Percentiles rank a stretch among this genome's conserved stretches.
Conservation (phyloP, 92 coral and sea anemone species). For the Zoanthus sociatus region DNA sequence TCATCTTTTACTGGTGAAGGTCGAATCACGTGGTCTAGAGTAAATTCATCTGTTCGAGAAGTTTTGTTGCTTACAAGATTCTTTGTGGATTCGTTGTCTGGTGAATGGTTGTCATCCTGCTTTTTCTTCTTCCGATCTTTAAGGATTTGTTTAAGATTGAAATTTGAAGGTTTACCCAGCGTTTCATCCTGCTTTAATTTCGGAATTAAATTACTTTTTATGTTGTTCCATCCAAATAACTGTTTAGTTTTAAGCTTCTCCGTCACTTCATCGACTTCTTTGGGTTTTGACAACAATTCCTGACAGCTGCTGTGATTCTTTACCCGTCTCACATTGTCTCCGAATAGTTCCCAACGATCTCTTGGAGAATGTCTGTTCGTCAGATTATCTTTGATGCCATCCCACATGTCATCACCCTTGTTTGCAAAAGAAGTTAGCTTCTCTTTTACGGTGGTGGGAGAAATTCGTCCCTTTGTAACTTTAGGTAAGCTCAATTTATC, state of each 20-base stretch:
- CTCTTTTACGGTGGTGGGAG: conserved; percentile 29
- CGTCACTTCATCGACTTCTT: background rate
- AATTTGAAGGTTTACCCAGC: background rate
- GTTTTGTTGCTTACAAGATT: background rate
- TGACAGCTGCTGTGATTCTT: conserved; percentile 9
- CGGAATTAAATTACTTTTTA: conserved; percentile 6
- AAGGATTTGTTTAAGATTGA: conserved; percentile 1
- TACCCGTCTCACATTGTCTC: conserved; percentile 10
- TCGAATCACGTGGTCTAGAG: background rate
- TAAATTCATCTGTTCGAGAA: background rate
- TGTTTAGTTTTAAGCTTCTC: conserved; percentile 14
- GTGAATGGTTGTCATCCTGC: background rate
- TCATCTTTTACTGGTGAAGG: conserved; percentile 5
- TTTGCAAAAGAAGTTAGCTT: conserved; percentile 7
- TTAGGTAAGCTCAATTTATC: conserved; percentile 29
- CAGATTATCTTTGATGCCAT: conserved; percentile 27
- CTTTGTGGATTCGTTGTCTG: background rate
- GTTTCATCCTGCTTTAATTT: conserved; percentile 3
- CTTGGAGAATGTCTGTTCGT: conserved; percentile 8
- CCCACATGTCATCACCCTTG: conserved; percentile 29
- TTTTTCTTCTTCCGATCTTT: conserved; percentile 5
- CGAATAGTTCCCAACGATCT: background rate
- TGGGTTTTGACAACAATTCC: background rate
- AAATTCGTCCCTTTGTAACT: conserved; percentile 23
- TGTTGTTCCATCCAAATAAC: background rate